Conservation (phyloP, 2,888 invertebrate genomes). For the Catotricha subobsoleta region DNA sequence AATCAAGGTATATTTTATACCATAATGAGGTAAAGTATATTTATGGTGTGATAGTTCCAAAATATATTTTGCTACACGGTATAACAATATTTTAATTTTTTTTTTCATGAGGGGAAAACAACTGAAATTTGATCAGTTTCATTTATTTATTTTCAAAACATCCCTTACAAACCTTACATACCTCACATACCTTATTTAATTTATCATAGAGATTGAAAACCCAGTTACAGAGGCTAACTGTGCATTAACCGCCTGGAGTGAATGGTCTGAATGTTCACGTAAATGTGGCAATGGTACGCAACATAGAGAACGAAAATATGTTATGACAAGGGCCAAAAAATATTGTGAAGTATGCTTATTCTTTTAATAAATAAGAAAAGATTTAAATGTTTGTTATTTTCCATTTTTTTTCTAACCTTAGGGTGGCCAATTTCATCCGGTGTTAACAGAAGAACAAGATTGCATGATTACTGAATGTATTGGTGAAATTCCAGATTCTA, state of each 20-base stretch:
- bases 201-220: conserved; percentile 7
- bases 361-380: too few relatives aligned
- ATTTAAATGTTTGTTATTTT: conserved; percentile 22
- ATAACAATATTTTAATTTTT: conserved; percentile 8
- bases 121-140: too few relatives aligned
- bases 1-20: too few relatives aligned
- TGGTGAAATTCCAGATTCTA: conserved; percentile 5
- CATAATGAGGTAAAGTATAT: too few relatives aligned
- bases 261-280: conserved; percentile 62
- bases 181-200: background rate
- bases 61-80: too few relatives aligned
- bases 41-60: too few relatives aligned
- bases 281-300: conserved; percentile 53
- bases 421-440: background rate
- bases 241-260: conserved; percentile 54
- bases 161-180: too few relatives aligned
- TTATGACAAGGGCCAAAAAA: conserved; percentile 41
- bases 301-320: conserved; percentile 48
- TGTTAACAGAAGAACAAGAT: background rate
- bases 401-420: background rate
- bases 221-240: conserved; percentile 39
- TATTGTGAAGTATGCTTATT: conserved; percentile 37
- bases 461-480: conserved; percentile 15
- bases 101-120: background rate
- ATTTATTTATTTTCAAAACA: too few relatives aligned